phyloP scores from a whole-genome alignment of 2,113 vertebrate species.

The Eurypyga helias region DNA sequence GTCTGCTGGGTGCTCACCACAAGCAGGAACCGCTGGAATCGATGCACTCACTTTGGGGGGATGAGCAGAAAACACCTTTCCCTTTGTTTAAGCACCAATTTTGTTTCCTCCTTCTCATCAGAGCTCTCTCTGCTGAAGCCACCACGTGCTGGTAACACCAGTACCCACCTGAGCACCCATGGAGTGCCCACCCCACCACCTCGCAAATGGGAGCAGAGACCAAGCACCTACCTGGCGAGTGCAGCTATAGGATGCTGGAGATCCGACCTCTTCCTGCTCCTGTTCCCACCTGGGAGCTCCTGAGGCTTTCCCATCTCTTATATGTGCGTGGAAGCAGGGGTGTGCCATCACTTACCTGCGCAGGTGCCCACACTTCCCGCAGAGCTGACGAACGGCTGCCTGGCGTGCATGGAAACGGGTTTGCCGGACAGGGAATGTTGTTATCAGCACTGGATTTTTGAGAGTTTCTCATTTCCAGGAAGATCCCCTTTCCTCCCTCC shows the following conservation, averaged over 20 bases:
- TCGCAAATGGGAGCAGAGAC: neutral
- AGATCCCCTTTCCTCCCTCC: neutral
- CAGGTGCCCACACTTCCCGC: neutral
- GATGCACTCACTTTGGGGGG: accelerated
- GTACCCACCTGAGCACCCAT: neutral
- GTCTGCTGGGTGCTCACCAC: neutral
- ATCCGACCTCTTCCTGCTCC: neutral
- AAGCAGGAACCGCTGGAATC: neutral
- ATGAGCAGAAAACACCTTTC: neutral
- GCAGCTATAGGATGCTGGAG: neutral
- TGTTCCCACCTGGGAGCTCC: neutral
- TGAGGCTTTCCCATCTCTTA: neutral
- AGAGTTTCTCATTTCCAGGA: conserved; percentile 10
- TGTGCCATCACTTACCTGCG: neutral
- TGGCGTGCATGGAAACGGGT: neutral
- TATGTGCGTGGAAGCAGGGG: accelerated
- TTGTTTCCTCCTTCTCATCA: neutral
- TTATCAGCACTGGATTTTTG: neutral
- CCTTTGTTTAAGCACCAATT: neutral
- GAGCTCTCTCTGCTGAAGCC: neutral
- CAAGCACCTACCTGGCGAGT: neutral
- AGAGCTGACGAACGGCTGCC: neutral
- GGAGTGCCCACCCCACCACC: neutral
- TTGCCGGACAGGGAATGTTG: neutral
- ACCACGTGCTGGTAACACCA: neutral